Base-by-base conservation (phyloP, 2,888 invertebrate species). In the Drosophila conformis region DNA sequence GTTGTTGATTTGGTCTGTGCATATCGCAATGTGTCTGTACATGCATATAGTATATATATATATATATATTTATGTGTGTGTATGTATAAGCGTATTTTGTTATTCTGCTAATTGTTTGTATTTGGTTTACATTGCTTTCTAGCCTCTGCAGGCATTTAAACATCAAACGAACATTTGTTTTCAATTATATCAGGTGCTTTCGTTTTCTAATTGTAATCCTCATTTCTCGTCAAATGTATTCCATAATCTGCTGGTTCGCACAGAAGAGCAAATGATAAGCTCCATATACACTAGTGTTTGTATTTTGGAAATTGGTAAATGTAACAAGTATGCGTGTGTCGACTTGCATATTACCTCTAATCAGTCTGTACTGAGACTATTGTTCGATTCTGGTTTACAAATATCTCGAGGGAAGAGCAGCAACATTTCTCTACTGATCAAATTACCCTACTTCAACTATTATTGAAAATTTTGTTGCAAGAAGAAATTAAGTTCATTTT, bases 61-160 rank as follows among this genome's bases (percentile, higher is more conserved):
- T 31, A 51, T 7, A 1, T 18, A 27, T 33, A 18, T n/a, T n/a
- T 18, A 13, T 58, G 31, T 48, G 15, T 61, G 18, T 72, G 35
- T 48, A 25, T 57, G 60, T 69, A 53, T 70, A 68, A 56, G 56
- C 33, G 69, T 76, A 72, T 74, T 78, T 80, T 83, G 71, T 78
- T 78, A 67, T 83, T 86, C 70, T 66, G 76, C 89, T 79, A 86
- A 85, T 85, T 88, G 88, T 79, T 85, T 85, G 81, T 69, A 72
- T 86, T 85, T 81, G 69, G 84, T 69, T 78, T 73, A 79, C 73
- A 60, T 53, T 46, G 48, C 64, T 73, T 78, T 69, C 53, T 51
- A 35, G 46, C 57, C 25, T 49, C 18, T 27, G 48, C 63, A 21
- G 59, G 33, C 46, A 57, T 74, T 68, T 68, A 65, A 68, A 46